Evolutionary conservation across 2,888 invertebrate species (phyloP).

Genomic region (Pemphredon lugubris): DNA sequence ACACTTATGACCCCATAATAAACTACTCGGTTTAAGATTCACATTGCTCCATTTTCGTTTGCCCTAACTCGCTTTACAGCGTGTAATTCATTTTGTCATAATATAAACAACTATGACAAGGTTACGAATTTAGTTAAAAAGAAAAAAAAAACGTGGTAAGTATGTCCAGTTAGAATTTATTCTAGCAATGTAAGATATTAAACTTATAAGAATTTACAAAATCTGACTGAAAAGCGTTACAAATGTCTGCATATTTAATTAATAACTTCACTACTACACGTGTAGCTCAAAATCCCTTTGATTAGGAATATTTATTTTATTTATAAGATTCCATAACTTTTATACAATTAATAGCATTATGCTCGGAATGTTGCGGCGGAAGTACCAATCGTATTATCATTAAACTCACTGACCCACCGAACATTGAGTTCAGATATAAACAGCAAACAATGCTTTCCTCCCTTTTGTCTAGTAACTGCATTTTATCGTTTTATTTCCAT

Average conservation of each 20-base stretch:
- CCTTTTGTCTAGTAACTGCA: constrained; percentile 23
- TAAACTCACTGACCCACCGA: constrained; percentile 1
- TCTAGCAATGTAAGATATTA: constrained; percentile 39
- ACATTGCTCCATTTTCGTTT: not conserved
- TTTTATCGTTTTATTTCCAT: constrained; percentile 16
- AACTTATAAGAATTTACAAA: constrained; percentile 40
- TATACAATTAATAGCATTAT: constrained; percentile 3
- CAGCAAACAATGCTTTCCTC: too few species aligned
- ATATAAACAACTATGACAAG: too few species aligned
- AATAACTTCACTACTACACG: constrained; percentile 6
- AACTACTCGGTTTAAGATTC: constrained; percentile 10
- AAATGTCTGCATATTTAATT: constrained; percentile 9
- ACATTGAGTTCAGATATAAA: constrained; percentile 3
- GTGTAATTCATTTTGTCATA: too few species aligned
- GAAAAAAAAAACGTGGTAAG: too few species aligned
- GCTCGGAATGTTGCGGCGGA: constrained; percentile 37
- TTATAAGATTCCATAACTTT: constrained; percentile 15
- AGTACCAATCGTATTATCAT: not conserved
- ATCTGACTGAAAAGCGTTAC: constrained; percentile 27
- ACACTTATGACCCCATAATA: constrained; percentile 32
- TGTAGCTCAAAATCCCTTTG: constrained; percentile 18
- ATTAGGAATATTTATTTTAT: constrained; percentile 16
- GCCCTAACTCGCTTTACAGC: too few species aligned
- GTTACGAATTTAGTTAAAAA: too few species aligned
- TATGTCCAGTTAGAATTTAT: constrained; percentile 37